These are phyloP conservation scores for Triops cancriformis DNA, from an alignment of 1,140 invertebrate genomes.

Conservation along the genomic window DNA sequence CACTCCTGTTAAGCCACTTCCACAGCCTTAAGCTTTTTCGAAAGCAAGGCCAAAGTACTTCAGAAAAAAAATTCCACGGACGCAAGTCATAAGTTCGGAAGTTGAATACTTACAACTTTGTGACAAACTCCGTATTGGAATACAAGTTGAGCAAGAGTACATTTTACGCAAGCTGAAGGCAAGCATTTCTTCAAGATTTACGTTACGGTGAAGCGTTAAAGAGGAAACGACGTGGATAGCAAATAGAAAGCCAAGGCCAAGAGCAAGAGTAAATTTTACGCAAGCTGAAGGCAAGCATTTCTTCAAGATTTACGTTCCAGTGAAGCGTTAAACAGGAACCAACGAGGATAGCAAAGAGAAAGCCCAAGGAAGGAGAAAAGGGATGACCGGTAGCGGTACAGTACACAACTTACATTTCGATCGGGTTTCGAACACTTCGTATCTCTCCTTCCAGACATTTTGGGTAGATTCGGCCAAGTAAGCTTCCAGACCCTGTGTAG, in stretches of 20 bases:
- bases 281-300: too few relatives aligned
- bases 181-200: too few relatives aligned
- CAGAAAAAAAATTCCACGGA: not conserved
- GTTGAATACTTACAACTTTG: not conserved
- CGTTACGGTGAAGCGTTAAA: too few relatives aligned
- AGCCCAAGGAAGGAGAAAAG: slow-evolving; percentile 10
- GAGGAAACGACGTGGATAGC: not conserved
- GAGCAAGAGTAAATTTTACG: not conserved
- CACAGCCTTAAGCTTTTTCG: not conserved
- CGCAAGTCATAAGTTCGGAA: not conserved
- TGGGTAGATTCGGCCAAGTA: slow-evolving; percentile 69
- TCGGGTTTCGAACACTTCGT: slow-evolving; percentile 73
- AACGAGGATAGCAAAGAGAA: not conserved
- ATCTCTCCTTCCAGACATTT: slow-evolving; percentile 76
- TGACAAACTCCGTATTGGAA: slow-evolving; percentile 15
- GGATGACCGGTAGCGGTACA: not conserved
- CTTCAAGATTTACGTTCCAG: too few relatives aligned
- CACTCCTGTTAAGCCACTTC: not conserved
- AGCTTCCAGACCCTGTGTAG: slow-evolving; percentile 61
- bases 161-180: too few relatives aligned
- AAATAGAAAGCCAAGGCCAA: not conserved
- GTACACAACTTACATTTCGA: slow-evolving; percentile 65
- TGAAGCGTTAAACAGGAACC: not conserved
- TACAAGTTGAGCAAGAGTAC: not conserved
- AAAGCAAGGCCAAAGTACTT: not conserved